These are phyloP conservation scores for Diloba caeruleocephala DNA, from an alignment of 2,888 invertebrate genomes.

Conservation along the genomic window DNA sequence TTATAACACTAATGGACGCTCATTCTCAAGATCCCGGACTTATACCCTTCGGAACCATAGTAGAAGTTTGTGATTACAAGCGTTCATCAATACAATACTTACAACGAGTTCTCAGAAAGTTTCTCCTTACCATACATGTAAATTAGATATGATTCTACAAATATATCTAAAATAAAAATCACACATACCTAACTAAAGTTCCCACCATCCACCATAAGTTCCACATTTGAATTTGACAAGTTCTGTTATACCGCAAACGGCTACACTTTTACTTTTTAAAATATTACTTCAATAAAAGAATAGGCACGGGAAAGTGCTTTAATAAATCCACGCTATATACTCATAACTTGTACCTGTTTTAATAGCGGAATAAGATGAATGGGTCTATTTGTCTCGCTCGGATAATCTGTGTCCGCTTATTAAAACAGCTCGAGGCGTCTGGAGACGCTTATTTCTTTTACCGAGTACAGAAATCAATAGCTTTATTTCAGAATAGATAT, in stretches of 20 bases:
- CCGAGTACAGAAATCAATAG: slow-evolving; percentile 9
- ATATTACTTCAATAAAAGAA: slow-evolving; percentile 27
- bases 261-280: slow-evolving; percentile 33
- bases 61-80: too few relatives aligned
- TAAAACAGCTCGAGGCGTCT: slow-evolving; percentile 48
- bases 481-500: slow-evolving; percentile 8
- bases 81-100: too few relatives aligned
- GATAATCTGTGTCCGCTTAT: slow-evolving; percentile 61
- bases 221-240: slow-evolving; percentile 33
- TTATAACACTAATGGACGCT: too few relatives aligned
- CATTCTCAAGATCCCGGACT: too few relatives aligned
- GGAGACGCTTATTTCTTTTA: slow-evolving; percentile 13
- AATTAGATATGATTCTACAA: too few relatives aligned
- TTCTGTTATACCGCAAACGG: slow-evolving; percentile 12
- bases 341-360: slow-evolving; percentile 46
- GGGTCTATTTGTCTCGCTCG: slow-evolving; percentile 68
- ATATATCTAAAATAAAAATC: too few relatives aligned
- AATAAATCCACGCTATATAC: slow-evolving; percentile 18
- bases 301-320: slow-evolving; percentile 9
- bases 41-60: too few relatives aligned
- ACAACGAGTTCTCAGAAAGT: too few relatives aligned
- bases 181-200: too few relatives aligned
- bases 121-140: too few relatives aligned
- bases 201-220: slow-evolving; percentile 1
- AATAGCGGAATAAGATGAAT: slow-evolving; percentile 69